Evolutionary conservation across 2,888 invertebrate species (phyloP).

Genomic region (Marronus borbonicus): DNA sequence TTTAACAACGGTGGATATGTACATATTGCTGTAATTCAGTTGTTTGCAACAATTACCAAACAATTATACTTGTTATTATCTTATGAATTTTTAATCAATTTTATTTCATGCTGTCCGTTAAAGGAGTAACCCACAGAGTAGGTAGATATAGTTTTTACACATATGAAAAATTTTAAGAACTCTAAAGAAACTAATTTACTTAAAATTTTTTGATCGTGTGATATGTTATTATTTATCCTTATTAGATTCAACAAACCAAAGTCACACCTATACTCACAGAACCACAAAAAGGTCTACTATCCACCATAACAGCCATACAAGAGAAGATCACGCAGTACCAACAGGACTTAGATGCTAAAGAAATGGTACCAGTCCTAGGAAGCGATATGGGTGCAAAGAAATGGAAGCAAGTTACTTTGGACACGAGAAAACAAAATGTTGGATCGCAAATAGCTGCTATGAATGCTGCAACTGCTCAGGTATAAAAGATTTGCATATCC

Average conservation of each 20-base stretch:
- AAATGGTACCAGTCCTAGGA: constrained; percentile 83
- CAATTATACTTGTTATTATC: constrained; percentile 9
- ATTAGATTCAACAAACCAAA: constrained; percentile 85
- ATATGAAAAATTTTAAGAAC: not conserved
- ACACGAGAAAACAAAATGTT: constrained; percentile 96
- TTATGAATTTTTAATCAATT: constrained; percentile 26
- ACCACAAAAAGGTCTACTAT: constrained; percentile 93
- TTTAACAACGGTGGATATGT: too few species aligned
- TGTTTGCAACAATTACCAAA: too few species aligned
- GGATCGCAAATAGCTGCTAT: constrained; percentile 98
- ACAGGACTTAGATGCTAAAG: constrained; percentile 74
- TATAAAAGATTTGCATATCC: constrained; percentile 69
- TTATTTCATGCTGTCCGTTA: constrained; percentile 53
- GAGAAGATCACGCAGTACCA: constrained; percentile 91
- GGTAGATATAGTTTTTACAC: constrained; percentile 65
- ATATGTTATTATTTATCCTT: not conserved
- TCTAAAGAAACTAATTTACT: not conserved
- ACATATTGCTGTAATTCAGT: too few species aligned
- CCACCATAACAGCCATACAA: constrained; percentile 92
- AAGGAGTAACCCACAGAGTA: constrained; percentile 67
- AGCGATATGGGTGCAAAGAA: constrained; percentile 89
- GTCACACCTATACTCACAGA: constrained; percentile 90
- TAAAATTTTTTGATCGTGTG: not conserved
- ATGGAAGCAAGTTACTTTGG: constrained; percentile 95
- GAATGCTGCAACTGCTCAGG: constrained; percentile 99